These are phyloP conservation scores for Slavum lentiscoides DNA, from an alignment of 2,888 invertebrate species.

Conservation along the genomic window DNA sequence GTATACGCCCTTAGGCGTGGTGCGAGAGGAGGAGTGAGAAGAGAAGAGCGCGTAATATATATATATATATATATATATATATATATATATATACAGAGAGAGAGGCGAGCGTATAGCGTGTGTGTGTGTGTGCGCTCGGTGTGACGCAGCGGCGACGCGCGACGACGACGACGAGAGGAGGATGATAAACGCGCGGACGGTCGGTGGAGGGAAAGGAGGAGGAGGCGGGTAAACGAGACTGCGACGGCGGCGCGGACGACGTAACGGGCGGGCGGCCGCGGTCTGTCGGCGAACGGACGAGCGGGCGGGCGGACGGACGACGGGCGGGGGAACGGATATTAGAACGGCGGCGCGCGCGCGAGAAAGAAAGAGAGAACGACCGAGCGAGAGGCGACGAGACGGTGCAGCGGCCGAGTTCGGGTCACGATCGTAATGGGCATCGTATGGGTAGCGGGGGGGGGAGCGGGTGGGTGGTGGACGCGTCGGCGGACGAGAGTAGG, in stretches of 20 bases:
- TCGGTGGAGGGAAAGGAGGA: not conserved
- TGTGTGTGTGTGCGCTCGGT: constrained; percentile 1
- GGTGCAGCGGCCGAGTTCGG: constrained; percentile 42
- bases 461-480: constrained; percentile 11
- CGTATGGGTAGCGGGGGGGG: constrained; percentile 24
- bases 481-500: constrained; percentile 46
- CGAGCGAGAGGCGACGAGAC: constrained; percentile 4
- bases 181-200: not conserved
- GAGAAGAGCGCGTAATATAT: constrained; percentile 8
- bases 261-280: constrained; percentile 1
- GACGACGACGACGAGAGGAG: not conserved
- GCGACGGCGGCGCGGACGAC: not conserved
- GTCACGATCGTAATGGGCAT: constrained; percentile 50
- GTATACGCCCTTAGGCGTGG: constrained; percentile 38
- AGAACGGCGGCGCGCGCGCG: constrained; percentile 31
- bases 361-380: too few species aligned
- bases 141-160: not conserved
- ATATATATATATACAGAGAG: not conserved
- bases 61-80: not conserved
- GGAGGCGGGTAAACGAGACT: too few species aligned
- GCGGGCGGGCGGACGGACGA: constrained; percentile 2
- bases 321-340: constrained; percentile 48
- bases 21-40: not conserved
- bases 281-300: not conserved
- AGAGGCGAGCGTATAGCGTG: not conserved